phyloP scores from a whole-genome alignment of 1,140 invertebrate genomes.

The Drosophila albomicans region DNA sequence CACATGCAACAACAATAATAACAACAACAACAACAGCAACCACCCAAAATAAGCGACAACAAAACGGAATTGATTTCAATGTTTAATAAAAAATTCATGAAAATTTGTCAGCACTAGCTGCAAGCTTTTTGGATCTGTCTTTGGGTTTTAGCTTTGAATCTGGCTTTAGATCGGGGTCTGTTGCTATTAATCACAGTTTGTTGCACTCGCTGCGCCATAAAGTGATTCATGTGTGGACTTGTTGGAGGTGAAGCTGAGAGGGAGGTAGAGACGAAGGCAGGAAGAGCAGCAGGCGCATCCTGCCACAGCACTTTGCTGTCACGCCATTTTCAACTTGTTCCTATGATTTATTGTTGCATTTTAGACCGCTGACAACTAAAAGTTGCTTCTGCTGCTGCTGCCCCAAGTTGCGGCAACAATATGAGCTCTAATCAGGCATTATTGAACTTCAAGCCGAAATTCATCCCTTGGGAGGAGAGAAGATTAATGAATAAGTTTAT shows the following conservation, averaged over 20 bases:
- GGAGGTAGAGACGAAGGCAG: neutral
- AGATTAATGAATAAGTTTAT: neutral
- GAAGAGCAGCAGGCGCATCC: conserved; percentile 61
- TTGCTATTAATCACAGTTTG: conserved; percentile 82
- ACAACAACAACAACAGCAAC: conserved; percentile 6
- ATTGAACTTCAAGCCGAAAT: neutral
- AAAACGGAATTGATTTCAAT: conserved; percentile 82
- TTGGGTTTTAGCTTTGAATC: neutral
- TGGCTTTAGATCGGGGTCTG: conserved; percentile 17
- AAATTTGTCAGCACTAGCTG: conserved; percentile 74
- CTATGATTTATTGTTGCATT: conserved; percentile 79
- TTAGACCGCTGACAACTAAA: conserved; percentile 67
- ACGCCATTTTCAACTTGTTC: conserved; percentile 59
- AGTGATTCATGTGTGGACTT: conserved; percentile 74
- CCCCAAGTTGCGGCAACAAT: conserved; percentile 47
- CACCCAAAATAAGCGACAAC: conserved; percentile 23
- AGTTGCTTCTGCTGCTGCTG: conserved; percentile 13
- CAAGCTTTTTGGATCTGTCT: conserved; percentile 30
- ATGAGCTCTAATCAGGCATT: conserved; percentile 46
- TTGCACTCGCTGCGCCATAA: conserved; percentile 81
- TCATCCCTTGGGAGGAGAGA: neutral
- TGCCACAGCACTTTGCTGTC: conserved; percentile 50
- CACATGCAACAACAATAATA: conserved; percentile 61
- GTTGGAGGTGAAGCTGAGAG: neutral
- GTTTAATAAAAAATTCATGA: conserved; percentile 84